phyloP scores from a whole-genome alignment of 2,888 invertebrate genomes.

The Venusia cambrica region DNA sequence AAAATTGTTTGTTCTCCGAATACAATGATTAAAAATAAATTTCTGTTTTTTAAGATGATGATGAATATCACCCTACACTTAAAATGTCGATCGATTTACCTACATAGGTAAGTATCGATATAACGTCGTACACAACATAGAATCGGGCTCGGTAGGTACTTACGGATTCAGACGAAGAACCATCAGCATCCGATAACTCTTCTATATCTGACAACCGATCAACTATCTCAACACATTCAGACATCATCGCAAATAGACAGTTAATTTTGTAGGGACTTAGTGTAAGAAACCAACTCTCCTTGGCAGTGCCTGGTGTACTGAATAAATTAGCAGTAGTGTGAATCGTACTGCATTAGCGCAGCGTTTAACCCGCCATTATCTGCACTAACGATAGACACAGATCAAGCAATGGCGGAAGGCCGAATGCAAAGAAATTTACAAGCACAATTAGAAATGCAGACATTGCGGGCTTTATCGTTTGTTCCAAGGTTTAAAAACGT shows the following conservation, averaged over 20 bases:
- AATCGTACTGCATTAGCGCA: conserved; percentile 47
- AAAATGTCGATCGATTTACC: too few relatives aligned
- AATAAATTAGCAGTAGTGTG: conserved; percentile 34
- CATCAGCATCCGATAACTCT: conserved; percentile 40
- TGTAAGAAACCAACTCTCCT: conserved; percentile 7
- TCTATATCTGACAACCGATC: conserved; percentile 19
- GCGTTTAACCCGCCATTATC: conserved; percentile 27
- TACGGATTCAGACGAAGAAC: too few relatives aligned
- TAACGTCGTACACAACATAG: too few relatives aligned
- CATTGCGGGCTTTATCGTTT: conserved; percentile 17
- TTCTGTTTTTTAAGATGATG: too few relatives aligned
- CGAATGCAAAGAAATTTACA: conserved; percentile 25
- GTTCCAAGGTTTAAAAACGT: not conserved
- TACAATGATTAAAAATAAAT: too few relatives aligned
- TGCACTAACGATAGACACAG: conserved; percentile 25
- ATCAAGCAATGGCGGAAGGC: conserved; percentile 15
- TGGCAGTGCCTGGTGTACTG: conserved; percentile 19
- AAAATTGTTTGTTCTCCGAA: too few relatives aligned
- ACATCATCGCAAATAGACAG: conserved; percentile 25
- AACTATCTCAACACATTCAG: conserved; percentile 26
- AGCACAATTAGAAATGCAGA: conserved; percentile 15
- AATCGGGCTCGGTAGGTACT: too few relatives aligned
- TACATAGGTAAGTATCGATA: too few relatives aligned
- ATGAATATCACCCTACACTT: too few relatives aligned
- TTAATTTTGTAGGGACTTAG: conserved; percentile 1